Percentiles rank a stretch among this genome's conserved stretches.
Conservation (phyloP, 1,140 invertebrate species). For the Orchesella cincta region DNA sequence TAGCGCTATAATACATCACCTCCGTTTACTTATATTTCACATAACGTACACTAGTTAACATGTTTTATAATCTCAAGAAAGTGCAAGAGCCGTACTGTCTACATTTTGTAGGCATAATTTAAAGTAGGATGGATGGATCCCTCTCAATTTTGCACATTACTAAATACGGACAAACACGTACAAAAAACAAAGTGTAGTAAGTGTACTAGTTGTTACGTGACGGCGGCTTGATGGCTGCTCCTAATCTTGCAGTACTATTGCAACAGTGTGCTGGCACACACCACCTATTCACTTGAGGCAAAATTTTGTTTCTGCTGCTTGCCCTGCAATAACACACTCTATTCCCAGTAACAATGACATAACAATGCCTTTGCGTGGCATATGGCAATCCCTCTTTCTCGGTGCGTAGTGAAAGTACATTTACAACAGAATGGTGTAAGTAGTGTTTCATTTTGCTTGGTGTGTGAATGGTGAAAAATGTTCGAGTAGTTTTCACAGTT, state of each 20-base stretch:
- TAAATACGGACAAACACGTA: slow-evolving; percentile 1
- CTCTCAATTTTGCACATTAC: neutral
- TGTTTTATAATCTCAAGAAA: neutral
- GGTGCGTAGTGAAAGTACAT: no score
- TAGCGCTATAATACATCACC: neutral
- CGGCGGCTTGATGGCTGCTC: neutral
- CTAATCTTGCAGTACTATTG: slow-evolving; percentile 6
- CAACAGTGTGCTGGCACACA: neutral
- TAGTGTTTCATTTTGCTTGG: neutral
- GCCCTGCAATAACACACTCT: neutral
- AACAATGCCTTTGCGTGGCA: slow-evolving; percentile 4
- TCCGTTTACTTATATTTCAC: no score
- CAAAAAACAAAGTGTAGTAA: neutral
- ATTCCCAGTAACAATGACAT: neutral
- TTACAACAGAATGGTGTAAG: neutral
- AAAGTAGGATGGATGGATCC: neutral
- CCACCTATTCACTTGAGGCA: neutral
- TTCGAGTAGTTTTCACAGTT: neutral
- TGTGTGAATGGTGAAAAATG: neutral
- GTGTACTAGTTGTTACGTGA: slow-evolving; percentile 11
- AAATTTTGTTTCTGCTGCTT: neutral
- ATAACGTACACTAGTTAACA: no score
- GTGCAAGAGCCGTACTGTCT: neutral
- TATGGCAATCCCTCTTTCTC: neutral
- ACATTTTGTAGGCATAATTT: slow-evolving; percentile 2